phyloP scores from a whole-genome alignment of 2,113 vertebrate species.

The Cardinalis cardinalis region DNA sequence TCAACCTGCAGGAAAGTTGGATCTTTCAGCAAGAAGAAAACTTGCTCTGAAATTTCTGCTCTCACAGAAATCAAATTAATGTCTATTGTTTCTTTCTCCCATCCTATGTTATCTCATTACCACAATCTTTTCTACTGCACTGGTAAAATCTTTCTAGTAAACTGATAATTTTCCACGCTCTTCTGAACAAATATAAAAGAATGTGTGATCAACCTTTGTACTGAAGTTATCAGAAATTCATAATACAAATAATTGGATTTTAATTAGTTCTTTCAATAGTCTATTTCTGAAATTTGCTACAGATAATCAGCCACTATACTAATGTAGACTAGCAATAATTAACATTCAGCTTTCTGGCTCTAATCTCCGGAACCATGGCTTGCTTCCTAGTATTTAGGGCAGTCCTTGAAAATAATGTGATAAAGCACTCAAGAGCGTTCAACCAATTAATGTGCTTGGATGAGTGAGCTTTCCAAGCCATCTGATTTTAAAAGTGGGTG shows the following conservation, averaged over 20 bases:
- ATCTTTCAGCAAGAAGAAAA: background rate
- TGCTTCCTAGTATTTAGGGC: slow-evolving; percentile 29
- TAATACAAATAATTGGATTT: slow-evolving; percentile 44
- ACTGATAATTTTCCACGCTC: background rate
- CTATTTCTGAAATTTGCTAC: slow-evolving; percentile 41
- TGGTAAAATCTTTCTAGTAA: slow-evolving; percentile 8
- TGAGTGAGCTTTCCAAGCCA: slow-evolving; percentile 45
- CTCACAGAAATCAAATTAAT: background rate
- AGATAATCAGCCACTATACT: slow-evolving; percentile 16
- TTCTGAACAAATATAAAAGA: slow-evolving; percentile 12
- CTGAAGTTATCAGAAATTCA: slow-evolving; percentile 20
- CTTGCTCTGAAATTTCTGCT: background rate
- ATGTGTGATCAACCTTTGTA: background rate
- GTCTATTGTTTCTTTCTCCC: background rate
- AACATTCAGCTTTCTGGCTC: slow-evolving; percentile 38
- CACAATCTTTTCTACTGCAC: background rate
- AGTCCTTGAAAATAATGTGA: slow-evolving; percentile 49
- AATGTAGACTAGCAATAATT: slow-evolving; percentile 23
- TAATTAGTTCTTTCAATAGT: slow-evolving; percentile 53
- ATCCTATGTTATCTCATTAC: background rate
- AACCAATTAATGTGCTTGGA: slow-evolving; percentile 11
- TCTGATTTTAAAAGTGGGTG: slow-evolving; percentile 24
- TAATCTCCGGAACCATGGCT: background rate
- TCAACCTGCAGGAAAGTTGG: background rate
- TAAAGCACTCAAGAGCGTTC: slow-evolving; percentile 24